phyloP scores from a whole-genome alignment of 2,888 invertebrate genomes.

The Nesidiocoris tenuis region DNA sequence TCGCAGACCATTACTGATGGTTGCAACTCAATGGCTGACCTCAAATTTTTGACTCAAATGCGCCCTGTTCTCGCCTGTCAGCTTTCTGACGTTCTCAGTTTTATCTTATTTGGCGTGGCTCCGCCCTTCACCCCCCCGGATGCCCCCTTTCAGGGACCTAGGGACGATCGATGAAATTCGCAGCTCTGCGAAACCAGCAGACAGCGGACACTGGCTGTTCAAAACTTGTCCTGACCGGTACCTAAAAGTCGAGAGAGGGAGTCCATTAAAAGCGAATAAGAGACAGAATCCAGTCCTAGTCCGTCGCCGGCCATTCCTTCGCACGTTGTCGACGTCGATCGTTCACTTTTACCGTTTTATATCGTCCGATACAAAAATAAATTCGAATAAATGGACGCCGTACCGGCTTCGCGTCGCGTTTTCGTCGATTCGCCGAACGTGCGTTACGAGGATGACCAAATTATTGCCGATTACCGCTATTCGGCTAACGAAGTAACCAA shows the following conservation, averaged over 20 bases:
- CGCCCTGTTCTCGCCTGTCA: background rate
- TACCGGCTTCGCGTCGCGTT: background rate
- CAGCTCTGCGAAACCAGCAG: background rate
- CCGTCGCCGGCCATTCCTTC: background rate
- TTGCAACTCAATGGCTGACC: no score
- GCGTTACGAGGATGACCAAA: background rate
- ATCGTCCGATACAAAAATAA: background rate
- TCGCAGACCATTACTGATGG: no score
- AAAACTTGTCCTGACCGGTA: background rate
- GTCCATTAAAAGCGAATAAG: background rate
- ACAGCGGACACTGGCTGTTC: no score
- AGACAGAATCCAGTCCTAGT: background rate
- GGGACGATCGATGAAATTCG: background rate
- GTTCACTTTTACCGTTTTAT: no score
- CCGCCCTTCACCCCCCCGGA: background rate
- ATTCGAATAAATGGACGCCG: constrained; percentile 1
- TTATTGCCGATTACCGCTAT: constrained; percentile 10
- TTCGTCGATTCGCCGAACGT: constrained; percentile 22
- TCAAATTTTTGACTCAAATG: no score
- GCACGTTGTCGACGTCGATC: background rate
- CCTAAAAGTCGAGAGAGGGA: background rate
- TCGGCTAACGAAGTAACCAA: constrained; percentile 7
- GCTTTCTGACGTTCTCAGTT: no score
- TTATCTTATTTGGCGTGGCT: background rate
- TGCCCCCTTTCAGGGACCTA: background rate